Evolutionary conservation across 2,113 vertebrate species (phyloP), one percentile per base, ranked within the genome.

Genomic region (Vanacampus margaritifer): DNA sequence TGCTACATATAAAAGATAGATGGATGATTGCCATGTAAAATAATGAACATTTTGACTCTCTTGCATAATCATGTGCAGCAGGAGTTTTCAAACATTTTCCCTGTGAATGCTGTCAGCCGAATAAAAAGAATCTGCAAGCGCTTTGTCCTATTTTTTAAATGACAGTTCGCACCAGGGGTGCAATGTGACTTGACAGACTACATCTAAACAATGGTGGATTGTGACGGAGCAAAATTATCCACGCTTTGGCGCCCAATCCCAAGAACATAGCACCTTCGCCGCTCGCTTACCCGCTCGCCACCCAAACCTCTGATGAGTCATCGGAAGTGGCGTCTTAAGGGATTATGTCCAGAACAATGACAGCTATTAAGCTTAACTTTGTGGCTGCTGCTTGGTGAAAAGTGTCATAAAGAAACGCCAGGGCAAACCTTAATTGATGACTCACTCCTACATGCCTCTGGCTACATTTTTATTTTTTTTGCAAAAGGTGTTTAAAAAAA

Each of bases 281-380:
- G 19, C 37, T 17, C n/a, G 5, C 23, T 63, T 16, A 9, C 63
- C 48, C 39, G 13, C 60, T 6, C 23, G 48, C 11, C 53, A 59
- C 65, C 41, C 79, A 79, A 51, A 59, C 26, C 59, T 19, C 23
- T 14, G 65, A 79, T 85, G 88, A 88, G 71, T 87, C 67, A 79
- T 72, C 72, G 71, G 77, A 73, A 78, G 56, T 64, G 68, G 61
- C 46, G 17, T 63, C 5, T 45, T 43, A 71, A 69, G 39, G 46
- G 65, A 83, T 64, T 65, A 78, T 67, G 72, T 67, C 3, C 41
- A 59, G 64, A 78, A 81, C 60, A 80, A 62, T 68, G 48, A 64
- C 50, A 23, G 10, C 60, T 76, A 79, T 79, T 72, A 28, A 78
- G 70, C 24, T 77, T 68, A 56, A 70, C 50, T 61, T 61, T 11